A percentile compares a stretch with the other conserved stretches of the same genome.
Evolutionary conservation across 2,113 vertebrate species (phyloP).

Genomic region (Bubalus kerabau): DNA sequence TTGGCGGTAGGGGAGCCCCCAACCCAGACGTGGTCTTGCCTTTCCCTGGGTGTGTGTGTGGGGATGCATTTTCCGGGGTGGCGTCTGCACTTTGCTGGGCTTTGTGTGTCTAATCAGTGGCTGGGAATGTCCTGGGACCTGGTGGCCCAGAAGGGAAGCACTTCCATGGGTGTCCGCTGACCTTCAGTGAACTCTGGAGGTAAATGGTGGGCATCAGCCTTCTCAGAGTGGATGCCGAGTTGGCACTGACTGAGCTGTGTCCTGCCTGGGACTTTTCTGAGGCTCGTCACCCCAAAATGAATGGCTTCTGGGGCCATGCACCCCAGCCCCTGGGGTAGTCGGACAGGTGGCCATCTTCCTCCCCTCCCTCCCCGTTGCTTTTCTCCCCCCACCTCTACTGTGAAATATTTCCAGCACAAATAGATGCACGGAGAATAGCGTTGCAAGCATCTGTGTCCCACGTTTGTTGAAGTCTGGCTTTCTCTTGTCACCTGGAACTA

Average conservation of each 20-base stretch:
- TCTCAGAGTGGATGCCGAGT: rapidly evolving
- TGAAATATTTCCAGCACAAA: not conserved
- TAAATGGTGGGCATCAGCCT: rapidly evolving
- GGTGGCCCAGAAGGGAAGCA: rapidly evolving
- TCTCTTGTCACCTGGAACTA: rapidly evolving
- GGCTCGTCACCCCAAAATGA: not conserved
- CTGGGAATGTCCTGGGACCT: not conserved
- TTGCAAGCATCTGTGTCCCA: rapidly evolving
- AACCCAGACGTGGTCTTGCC: not conserved
- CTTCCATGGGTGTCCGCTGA: not conserved
- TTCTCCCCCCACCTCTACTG: rapidly evolving
- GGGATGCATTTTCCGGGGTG: not conserved
- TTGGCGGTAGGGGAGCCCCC: rapidly evolving
- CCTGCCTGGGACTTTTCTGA: not conserved
- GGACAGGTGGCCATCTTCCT: not conserved
- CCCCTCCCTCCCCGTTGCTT: not conserved
- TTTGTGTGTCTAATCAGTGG: not conserved
- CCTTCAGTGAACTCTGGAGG: not conserved
- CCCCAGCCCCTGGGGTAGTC: rapidly evolving
- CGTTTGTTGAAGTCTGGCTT: not conserved
- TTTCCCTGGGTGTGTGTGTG: not conserved
- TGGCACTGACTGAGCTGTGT: not conserved
- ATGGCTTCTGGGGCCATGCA: not conserved
- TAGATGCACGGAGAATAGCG: not conserved
- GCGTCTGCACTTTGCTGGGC: not conserved